Percentiles rank a stretch among this genome's conserved stretches.
phyloP scores from a whole-genome alignment of 2,113 vertebrate genomes.

The Callipepla squamata region DNA sequence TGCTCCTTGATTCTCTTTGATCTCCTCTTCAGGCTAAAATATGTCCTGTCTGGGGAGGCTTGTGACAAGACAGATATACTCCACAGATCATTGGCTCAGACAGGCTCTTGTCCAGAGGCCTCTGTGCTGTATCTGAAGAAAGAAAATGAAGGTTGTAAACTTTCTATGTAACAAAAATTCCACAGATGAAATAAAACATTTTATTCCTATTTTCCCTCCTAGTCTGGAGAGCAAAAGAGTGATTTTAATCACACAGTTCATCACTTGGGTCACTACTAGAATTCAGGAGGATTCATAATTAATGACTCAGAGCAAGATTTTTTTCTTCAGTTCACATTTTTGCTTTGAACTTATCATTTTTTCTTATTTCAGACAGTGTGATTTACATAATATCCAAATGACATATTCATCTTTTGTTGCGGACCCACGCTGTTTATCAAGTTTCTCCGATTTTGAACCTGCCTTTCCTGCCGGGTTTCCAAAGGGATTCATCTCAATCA shows the following conservation, averaged over 20 bases:
- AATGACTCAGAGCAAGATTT: background rate
- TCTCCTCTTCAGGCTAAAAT: background rate
- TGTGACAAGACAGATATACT: background rate
- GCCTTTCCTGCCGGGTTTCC: background rate
- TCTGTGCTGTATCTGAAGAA: background rate
- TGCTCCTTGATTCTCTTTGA: background rate
- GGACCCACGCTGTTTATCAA: background rate
- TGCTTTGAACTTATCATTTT: conserved; percentile 30
- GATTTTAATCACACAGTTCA: background rate
- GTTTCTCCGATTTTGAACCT: conserved; percentile 17
- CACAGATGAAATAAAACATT: background rate
- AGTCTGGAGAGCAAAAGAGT: background rate
- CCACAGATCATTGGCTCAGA: background rate
- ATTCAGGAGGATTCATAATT: conserved; percentile 27
- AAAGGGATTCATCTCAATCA: background rate
- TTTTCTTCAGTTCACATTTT: background rate
- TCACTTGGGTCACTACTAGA: background rate
- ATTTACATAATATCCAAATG: conserved; percentile 30
- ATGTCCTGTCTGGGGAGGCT: background rate
- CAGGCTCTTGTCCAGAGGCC: background rate
- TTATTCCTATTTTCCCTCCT: background rate
- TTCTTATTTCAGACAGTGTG: background rate
- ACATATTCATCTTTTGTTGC: conserved; percentile 10
- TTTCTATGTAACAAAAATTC: background rate
- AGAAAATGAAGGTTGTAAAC: background rate